These are phyloP conservation scores for Pollachius pollachius DNA, from an alignment of 2,113 vertebrate species.

Conservation along the genomic window DNA sequence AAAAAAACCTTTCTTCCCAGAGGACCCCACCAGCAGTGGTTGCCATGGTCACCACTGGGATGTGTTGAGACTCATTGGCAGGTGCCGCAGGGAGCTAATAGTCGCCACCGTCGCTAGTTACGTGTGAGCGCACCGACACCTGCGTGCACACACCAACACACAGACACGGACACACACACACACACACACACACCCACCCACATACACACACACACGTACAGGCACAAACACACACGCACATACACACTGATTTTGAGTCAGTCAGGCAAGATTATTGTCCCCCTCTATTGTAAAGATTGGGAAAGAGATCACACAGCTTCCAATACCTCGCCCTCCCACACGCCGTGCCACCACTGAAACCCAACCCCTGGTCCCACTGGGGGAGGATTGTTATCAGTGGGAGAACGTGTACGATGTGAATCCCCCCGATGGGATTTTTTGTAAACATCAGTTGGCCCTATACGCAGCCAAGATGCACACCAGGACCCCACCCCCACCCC, in stretches of 20 bases:
- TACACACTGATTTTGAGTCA: too few relatives aligned
- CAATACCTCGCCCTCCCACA: too few relatives aligned
- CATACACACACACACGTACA: neutral
- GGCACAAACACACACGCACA: neutral
- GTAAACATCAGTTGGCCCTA: conserved; percentile 14
- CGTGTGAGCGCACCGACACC: neutral
- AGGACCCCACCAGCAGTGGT: conserved; percentile 26
- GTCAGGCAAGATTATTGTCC: too few relatives aligned
- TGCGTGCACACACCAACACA: neutral
- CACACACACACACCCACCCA: too few relatives aligned
- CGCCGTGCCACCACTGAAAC: too few relatives aligned
- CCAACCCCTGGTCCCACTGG: too few relatives aligned
- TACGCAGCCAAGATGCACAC: neutral
- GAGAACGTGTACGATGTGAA: conserved; percentile 25
- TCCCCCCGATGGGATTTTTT: neutral
- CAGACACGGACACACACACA: neutral
- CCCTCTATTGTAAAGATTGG: too few relatives aligned
- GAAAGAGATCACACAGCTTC: too few relatives aligned
- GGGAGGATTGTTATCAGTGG: neutral
- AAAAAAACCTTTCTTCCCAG: conserved; percentile 13
- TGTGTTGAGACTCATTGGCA: conserved; percentile 35
- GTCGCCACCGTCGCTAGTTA: neutral
- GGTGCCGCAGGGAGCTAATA: conserved; percentile 38
- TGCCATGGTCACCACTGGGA: conserved; percentile 54
- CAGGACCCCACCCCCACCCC: neutral